Evolutionary conservation across 1,140 invertebrate species (phyloP).

Genomic region (Mesaphorura yosii): DNA sequence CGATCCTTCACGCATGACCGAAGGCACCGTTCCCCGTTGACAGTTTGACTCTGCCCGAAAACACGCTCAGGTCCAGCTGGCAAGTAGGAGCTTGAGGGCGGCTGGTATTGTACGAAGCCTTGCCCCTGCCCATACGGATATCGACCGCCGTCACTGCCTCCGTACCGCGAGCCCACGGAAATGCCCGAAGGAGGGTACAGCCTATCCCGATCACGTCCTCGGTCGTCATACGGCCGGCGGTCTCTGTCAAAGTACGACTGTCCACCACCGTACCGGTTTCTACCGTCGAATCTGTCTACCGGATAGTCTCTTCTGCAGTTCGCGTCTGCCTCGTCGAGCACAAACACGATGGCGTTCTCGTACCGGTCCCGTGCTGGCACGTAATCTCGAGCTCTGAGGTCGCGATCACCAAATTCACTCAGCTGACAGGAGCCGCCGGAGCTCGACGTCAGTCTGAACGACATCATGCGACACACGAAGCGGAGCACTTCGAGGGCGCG

Average conservation of each 20-base stretch:
- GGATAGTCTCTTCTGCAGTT: conserved; percentile 7
- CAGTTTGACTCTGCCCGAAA: conserved; percentile 12
- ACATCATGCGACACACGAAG: conserved; percentile 24
- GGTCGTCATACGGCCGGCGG: background rate
- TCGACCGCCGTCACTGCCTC: background rate
- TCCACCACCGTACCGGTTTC: background rate
- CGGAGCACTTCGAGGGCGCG: conserved; percentile 24
- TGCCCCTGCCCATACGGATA: background rate
- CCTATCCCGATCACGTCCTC: background rate
- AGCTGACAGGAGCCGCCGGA: conserved; percentile 28
- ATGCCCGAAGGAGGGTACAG: background rate
- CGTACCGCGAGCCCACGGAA: background rate
- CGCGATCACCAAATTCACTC: conserved; percentile 15
- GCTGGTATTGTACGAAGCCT: conserved; percentile 5
- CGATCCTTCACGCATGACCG: conserved; percentile 21
- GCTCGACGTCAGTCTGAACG: conserved; percentile 23
- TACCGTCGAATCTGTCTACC: background rate
- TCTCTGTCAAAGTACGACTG: conserved; percentile 2
- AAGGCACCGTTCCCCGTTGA: conserved; percentile 27
- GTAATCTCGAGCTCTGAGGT: conserved; percentile 14
- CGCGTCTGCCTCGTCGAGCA: conserved; percentile 20
- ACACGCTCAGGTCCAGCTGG: background rate
- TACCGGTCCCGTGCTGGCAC: conserved; percentile 23
- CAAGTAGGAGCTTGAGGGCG: background rate
- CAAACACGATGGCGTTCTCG: conserved; percentile 19